Evolutionary conservation across 1,140 invertebrate genomes (phyloP), one percentile per base, ranked within the genome.

Genomic region (Idris sp.): DNA sequence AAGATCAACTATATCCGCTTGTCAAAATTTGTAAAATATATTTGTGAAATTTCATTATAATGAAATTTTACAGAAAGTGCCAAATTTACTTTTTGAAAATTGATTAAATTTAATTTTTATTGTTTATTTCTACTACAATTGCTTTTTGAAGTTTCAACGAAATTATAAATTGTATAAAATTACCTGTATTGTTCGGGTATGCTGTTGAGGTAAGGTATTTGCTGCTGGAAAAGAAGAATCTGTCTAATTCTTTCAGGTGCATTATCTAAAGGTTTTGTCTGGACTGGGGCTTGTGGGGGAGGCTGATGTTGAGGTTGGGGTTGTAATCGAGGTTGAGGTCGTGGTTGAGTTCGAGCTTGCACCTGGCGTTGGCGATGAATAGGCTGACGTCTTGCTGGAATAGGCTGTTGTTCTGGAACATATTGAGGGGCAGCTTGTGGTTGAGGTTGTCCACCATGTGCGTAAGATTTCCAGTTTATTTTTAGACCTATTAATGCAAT

Each of bases 161-260:
- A n/a, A 30, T 30, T 30, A 6, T 30, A 28, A 28, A 41, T 26
- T 30, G 5, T 10, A 2, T 43, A 19, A 41, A 10, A 9, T 40
- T 43, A 88, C 86, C 86, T 86, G 15, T 71, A 85, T 30, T 78
- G 84, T 78, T 88, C 86, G 10, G 86, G 86, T 11, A 87, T 87
- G 9, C 78, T 78, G 22, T 86, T 87, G 18, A 83, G 38, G 22
- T 88, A 87, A 3, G 86, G 86, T 38, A 85, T 86, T 49, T 86
- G 83, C 1, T 82, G 78, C 22, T 87, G 86, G 59, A 82, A 87
- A 18, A 86, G 78, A 4, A 88, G 77, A 25, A 87, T 10, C 44
- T 87, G 83, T 14, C 82, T 81, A 11, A 88, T 87, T 33, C 81
- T 77, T 0, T 81, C 51, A 0, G 86, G 85, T 9, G 86, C 84